These are phyloP conservation scores for Zosterops lateralis DNA, from an alignment of 2,113 vertebrate species.

Conservation along the genomic window DNA sequence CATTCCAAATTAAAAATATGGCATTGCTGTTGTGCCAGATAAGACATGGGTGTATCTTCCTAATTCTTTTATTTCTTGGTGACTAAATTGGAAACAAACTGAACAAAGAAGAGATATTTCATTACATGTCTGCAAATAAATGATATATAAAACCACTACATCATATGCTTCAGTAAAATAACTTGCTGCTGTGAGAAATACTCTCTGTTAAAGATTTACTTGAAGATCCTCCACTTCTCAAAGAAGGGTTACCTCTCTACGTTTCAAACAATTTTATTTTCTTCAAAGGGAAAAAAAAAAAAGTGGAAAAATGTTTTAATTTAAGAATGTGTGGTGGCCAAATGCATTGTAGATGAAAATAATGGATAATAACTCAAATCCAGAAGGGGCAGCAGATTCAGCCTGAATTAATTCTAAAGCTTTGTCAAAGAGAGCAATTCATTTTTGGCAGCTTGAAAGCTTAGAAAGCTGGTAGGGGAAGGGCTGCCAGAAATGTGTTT, in stretches of 20 bases:
- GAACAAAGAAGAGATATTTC: not conserved
- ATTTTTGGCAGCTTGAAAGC: constrained; percentile 7
- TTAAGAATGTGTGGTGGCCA: not conserved
- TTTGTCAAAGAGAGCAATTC: constrained; percentile 38
- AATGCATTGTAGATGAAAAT: not conserved
- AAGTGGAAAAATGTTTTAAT: not conserved
- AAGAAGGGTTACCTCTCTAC: not conserved
- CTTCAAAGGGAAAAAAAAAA: not conserved
- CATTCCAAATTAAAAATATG: not conserved
- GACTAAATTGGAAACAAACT: not conserved
- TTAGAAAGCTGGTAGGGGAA: not conserved
- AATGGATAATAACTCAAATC: not conserved
- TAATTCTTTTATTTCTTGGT: not conserved
- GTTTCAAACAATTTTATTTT: not conserved
- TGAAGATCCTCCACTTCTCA: not conserved
- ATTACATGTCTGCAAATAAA: not conserved
- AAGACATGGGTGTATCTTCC: not conserved
- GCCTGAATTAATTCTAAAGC: constrained; percentile 8
- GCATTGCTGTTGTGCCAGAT: not conserved
- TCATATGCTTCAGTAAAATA: not conserved
- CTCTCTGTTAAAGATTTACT: not conserved
- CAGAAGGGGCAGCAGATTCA: constrained; percentile 11
- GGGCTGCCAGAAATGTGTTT: not conserved
- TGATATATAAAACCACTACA: not conserved
- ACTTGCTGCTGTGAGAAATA: not conserved